Evolutionary conservation across 2,113 vertebrate genomes (phyloP), one percentile per base, ranked within the genome.

Genomic region (Lagopus leucura): DNA sequence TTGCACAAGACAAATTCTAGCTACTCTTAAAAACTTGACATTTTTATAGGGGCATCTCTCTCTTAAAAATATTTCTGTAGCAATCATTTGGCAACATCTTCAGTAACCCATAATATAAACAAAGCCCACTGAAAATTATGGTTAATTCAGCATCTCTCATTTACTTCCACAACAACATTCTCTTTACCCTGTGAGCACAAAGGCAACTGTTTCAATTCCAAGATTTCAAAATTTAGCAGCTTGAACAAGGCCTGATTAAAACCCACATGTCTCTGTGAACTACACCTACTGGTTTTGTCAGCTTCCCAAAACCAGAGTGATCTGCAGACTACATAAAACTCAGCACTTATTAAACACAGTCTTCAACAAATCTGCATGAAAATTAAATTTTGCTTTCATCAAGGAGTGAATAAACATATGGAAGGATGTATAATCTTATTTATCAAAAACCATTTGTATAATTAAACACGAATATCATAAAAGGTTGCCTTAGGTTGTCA

Each of bases 371-470:
- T 99, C 98, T 99, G 99, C 99, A 99, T 99, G 98, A 98, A 98
- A 99, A 99, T 99, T 99, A 98, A 98, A 99, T 99, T 99, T 98
- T 98, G 98, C 98, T 98, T 99, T 99, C 98, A 99, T 99, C 98
- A 99, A 98, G 98, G 97, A 98, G 97, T 97, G 97, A 96, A 98
- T 97, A 98, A 98, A 98, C 98, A 98, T 98, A 98, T 98, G 98
- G 98, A 97, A 98, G 97, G 97, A 97, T 96, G 91, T 97, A 95
- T 99, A 99, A 99, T 99, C 98, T 99, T 99, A 99, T 99, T 99
- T 99, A 99, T 98, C 98, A 98, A 97, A 98, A 97, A 98, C 97
- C 96, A 98, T 99, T 99, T 98, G 98, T 99, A 98, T 99, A 99
- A 99, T 99, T 99, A 99, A 98, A 99, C 97, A 96, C 95, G 98